phyloP scores from a whole-genome alignment of 2,113 vertebrate genomes.

The Genyomyrus donnyi region DNA sequence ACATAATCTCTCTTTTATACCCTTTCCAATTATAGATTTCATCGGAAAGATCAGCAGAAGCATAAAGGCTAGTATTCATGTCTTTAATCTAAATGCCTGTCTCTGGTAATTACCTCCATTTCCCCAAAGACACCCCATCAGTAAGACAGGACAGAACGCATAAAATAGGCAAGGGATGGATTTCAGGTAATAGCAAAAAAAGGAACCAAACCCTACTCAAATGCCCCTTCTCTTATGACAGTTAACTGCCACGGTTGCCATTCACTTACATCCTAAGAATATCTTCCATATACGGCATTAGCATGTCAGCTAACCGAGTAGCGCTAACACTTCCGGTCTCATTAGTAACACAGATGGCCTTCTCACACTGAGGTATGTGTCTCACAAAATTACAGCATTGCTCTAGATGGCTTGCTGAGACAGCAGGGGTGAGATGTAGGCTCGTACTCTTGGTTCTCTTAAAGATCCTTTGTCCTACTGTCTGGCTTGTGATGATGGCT shows the following conservation, averaged over 20 bases:
- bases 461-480: background rate
- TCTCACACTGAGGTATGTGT: background rate
- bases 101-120: background rate
- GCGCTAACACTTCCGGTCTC: background rate
- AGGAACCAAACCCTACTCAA: no score
- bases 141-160: background rate
- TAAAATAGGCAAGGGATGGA: background rate
- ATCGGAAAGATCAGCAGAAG: background rate
- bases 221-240: background rate
- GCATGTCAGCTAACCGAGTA: background rate
- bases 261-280: background rate
- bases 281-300: background rate
- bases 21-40: background rate
- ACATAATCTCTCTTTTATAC: constrained; percentile 1
- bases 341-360: background rate
- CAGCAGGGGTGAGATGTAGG: background rate
- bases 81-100: constrained; percentile 8
- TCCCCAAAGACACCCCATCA: background rate
- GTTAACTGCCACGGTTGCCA: background rate
- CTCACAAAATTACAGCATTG: background rate
- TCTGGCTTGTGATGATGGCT: background rate
- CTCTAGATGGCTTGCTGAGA: background rate
- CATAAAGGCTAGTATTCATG: background rate
- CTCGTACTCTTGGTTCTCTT: background rate
- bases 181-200: constrained; percentile 8